phyloP scores from a whole-genome alignment of 2,888 invertebrate species.

The Cyrtodaria siliqua region DNA sequence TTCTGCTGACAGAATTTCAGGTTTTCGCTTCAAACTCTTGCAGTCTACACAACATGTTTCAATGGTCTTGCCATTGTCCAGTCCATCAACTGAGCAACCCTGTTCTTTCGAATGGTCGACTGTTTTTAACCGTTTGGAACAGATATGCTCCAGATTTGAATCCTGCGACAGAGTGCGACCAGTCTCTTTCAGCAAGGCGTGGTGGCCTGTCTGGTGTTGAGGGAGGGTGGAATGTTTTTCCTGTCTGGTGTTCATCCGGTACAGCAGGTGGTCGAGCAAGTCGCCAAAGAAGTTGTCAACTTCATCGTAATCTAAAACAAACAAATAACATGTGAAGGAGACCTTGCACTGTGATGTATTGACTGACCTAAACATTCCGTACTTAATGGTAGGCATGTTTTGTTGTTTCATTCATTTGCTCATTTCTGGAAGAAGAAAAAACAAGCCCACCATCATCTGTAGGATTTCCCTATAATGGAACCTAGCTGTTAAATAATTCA shows the following conservation, averaged over 20 bases:
- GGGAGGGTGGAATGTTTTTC: conserved; percentile 56
- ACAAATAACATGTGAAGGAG: too few relatives aligned
- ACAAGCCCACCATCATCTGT: too few relatives aligned
- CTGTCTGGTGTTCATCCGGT: conserved; percentile 67
- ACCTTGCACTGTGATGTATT: too few relatives aligned
- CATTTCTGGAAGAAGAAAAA: too few relatives aligned
- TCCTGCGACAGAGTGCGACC: conserved; percentile 57
- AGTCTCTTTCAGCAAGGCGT: conserved; percentile 47
- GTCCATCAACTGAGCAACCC: conserved; percentile 39
- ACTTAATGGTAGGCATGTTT: too few relatives aligned
- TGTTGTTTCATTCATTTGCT: too few relatives aligned
- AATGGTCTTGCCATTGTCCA: conserved; percentile 1
- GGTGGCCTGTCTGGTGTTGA: conserved; percentile 30
- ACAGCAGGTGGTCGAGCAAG: conserved; percentile 70
- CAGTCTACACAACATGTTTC: conserved; percentile 12
- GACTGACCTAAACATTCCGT: too few relatives aligned
- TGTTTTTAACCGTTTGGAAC: conserved; percentile 59
- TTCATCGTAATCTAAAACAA: conserved; percentile 75
- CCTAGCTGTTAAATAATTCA: too few relatives aligned
- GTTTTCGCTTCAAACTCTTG: conserved; percentile 6
- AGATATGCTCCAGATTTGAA: conserved; percentile 58
- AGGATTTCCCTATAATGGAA: too few relatives aligned
- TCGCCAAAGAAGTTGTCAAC: conserved; percentile 77
- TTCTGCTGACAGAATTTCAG: conserved; percentile 11
- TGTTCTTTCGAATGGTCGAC: conserved; percentile 53